Evolutionary conservation across 2,888 invertebrate species (phyloP).

Genomic region (Mylabris sibirica): DNA sequence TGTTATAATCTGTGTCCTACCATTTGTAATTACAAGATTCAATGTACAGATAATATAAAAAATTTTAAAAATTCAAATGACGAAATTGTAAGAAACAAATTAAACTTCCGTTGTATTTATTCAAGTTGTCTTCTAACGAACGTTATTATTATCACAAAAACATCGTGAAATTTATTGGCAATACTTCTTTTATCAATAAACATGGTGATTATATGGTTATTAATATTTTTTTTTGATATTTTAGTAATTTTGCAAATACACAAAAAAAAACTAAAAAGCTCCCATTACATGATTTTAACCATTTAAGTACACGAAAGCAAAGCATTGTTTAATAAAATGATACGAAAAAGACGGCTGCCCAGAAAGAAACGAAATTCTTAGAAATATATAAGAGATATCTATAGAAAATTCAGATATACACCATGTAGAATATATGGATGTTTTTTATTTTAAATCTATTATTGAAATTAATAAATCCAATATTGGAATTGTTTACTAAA

Average conservation of each 20-base stretch:
- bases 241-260: neutral
- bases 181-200: slow-evolving; percentile 38
- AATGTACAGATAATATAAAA: neutral
- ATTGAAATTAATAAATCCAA: slow-evolving; percentile 29
- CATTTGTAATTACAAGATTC: neutral
- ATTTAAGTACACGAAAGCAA: slow-evolving; percentile 33
- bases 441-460: slow-evolving; percentile 29
- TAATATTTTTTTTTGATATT: neutral
- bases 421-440: slow-evolving; percentile 24
- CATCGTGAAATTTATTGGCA: slow-evolving; percentile 37
- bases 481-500: slow-evolving; percentile 16
- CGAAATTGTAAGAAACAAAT: neutral
- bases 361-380: slow-evolving; percentile 18
- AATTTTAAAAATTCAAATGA: neutral
- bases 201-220: slow-evolving; percentile 25
- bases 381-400: slow-evolving; percentile 19
- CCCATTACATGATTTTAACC: slow-evolving; percentile 27
- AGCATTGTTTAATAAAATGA: slow-evolving; percentile 27
- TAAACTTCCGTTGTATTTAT: neutral
- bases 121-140: slow-evolving; percentile 16
- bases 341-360: slow-evolving; percentile 29
- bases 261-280: slow-evolving; percentile 18
- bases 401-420: slow-evolving; percentile 28
- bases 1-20: neutral
- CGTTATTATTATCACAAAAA: slow-evolving; percentile 46